Evolutionary conservation across 2,888 invertebrate genomes (phyloP).

Genomic region (Operophtera brumata): DNA sequence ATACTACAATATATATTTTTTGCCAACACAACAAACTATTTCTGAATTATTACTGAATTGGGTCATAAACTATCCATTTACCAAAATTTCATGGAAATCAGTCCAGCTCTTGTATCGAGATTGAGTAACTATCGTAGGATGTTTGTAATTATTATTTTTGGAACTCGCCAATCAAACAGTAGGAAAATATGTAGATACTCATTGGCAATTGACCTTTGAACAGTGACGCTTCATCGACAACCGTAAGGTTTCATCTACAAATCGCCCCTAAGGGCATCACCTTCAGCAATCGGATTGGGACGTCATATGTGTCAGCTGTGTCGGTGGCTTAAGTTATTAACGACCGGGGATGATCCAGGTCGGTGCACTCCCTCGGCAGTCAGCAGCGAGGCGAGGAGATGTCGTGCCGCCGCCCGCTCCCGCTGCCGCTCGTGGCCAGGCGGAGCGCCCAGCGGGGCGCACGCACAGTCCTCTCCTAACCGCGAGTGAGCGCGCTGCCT

Average conservation of each 20-base stretch:
- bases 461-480: conserved; percentile 74
- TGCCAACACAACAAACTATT: no score
- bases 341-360: conserved; percentile 68
- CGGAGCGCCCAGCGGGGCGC: conserved; percentile 38
- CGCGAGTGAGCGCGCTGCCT: conserved; percentile 78
- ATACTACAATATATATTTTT: no score
- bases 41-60: no score
- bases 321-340: conserved; percentile 42
- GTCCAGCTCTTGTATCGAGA: no score
- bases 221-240: conserved; percentile 27
- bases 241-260: conserved; percentile 35
- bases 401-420: conserved; percentile 34
- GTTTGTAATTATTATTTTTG: no score
- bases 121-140: no score
- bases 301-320: conserved; percentile 23
- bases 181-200: neutral
- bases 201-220: conserved; percentile 30
- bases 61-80: no score
- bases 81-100: no score
- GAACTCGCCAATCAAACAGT: no score
- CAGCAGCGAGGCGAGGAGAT: conserved; percentile 41
- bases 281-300: conserved; percentile 36
- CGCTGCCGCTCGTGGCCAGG: conserved; percentile 38
- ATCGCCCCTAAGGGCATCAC: conserved; percentile 37
- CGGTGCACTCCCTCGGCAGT: conserved; percentile 56